Percentiles rank a stretch among this genome's conserved stretches.
Conservation (phyloP, 2,888 invertebrate genomes). For the Lacanobia oleracea region DNA sequence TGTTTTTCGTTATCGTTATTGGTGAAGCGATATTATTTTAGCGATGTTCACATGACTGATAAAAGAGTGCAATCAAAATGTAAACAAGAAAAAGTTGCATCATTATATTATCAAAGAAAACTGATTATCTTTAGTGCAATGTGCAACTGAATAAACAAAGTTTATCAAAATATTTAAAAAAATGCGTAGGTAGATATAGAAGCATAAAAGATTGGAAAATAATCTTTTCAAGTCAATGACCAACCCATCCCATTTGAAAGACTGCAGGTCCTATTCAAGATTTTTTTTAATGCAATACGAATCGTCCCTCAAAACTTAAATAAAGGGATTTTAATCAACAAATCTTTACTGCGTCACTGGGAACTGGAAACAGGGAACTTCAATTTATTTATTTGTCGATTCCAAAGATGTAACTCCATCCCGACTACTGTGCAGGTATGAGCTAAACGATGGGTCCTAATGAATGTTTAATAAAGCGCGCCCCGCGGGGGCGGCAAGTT, state of each 20-base stretch:
- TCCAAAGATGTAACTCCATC: conserved; percentile 52
- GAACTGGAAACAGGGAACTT: conserved; percentile 23
- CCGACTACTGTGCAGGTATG: conserved; percentile 70
- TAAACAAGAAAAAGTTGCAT: conserved; percentile 39
- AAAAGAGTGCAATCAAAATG: conserved; percentile 16
- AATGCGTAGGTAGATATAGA: conserved; percentile 12
- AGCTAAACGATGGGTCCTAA: conserved; percentile 77
- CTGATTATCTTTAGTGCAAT: conserved; percentile 33
- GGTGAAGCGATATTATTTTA: conserved; percentile 9
- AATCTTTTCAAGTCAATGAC: conserved; percentile 20
- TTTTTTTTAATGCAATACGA: conserved; percentile 7
- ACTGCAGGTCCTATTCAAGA: conserved; percentile 33
- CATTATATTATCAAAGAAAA: conserved; percentile 9
- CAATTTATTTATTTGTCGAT: conserved; percentile 53
- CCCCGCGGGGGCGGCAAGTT: conserved; percentile 83
- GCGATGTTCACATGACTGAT: conserved; percentile 14
- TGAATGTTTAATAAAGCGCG: conserved; percentile 83
- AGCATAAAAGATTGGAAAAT: conserved; percentile 5
- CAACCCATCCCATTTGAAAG: conserved; percentile 2
- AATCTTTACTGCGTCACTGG: conserved; percentile 49
- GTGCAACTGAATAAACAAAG: conserved; percentile 27
- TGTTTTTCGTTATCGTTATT: background rate
- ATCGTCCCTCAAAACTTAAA: conserved; percentile 33
- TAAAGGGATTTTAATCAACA: conserved; percentile 55
- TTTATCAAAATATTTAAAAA: conserved; percentile 1